phyloP scores from a whole-genome alignment of 2,888 invertebrate species.

The Leptothorax acervorum region DNA sequence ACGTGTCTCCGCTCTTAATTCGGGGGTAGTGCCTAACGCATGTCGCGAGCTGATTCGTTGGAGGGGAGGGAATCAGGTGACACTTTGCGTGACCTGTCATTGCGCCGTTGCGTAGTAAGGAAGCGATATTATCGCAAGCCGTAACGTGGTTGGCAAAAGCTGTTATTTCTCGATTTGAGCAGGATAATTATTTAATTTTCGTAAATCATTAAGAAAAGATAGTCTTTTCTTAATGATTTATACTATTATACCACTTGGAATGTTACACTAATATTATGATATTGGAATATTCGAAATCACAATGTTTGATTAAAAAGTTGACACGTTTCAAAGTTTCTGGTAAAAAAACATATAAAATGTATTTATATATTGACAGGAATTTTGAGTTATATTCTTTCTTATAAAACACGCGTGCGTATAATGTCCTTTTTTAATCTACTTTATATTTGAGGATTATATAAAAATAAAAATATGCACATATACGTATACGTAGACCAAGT shows the following conservation, averaged over 20 bases:
- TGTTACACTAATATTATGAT: not conserved
- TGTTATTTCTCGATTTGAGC: not conserved
- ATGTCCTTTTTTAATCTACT: not conserved
- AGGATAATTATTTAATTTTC: slow-evolving; percentile 4
- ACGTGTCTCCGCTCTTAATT: slow-evolving; percentile 61
- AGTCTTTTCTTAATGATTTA: not conserved
- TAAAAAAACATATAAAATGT: not conserved
- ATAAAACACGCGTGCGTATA: not conserved
- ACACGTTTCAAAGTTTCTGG: not conserved
- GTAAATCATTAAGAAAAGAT: not conserved
- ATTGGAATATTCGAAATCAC: not conserved
- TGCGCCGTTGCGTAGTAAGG: not conserved
- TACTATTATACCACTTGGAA: not conserved
- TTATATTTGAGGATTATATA: not conserved
- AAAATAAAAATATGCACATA: not conserved
- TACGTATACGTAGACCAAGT: not conserved
- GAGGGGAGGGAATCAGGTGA: slow-evolving; percentile 7
- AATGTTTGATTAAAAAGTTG: not conserved
- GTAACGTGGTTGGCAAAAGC: not conserved
- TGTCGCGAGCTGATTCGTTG: slow-evolving; percentile 35
- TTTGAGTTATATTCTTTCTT: not conserved
- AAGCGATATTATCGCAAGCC: slow-evolving; percentile 14
- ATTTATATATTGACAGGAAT: not conserved
- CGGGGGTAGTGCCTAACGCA: slow-evolving; percentile 70
- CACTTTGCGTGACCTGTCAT: slow-evolving; percentile 13